Conservation (phyloP, 2,113 vertebrate genomes). For the Petroica traversi region DNA sequence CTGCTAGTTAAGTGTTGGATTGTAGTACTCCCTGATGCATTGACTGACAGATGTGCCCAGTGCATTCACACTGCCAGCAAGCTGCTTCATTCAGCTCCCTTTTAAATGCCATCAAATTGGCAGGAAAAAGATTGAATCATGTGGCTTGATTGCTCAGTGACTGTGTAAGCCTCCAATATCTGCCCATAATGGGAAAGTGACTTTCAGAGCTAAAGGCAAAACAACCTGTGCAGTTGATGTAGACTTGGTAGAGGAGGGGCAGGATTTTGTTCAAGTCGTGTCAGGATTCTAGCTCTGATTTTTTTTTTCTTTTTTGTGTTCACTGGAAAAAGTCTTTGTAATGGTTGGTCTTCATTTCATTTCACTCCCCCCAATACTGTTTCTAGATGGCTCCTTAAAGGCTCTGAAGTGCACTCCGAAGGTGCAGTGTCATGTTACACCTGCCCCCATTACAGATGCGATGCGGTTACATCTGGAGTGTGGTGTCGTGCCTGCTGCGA, state of each 20-base stretch:
- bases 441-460: neutral
- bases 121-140: neutral
- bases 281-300: neutral
- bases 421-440: neutral
- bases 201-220: neutral
- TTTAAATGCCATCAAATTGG: constrained; percentile 5
- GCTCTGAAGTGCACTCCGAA: neutral
- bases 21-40: neutral
- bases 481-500: rapidly evolving
- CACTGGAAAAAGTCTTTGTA: neutral
- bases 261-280: neutral
- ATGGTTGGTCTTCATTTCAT: neutral
- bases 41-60: constrained; percentile 19
- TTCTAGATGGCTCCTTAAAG: neutral
- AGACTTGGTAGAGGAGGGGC: neutral
- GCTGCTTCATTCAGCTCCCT: neutral
- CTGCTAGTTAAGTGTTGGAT: constrained; percentile 47
- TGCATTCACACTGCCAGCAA: neutral
- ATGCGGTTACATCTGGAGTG: neutral
- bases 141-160: neutral
- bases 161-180: neutral
- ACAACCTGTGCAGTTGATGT: neutral
- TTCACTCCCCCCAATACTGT: neutral
- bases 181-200: neutral
- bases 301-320: neutral